Evolutionary conservation across 2,113 vertebrate species (phyloP).

Genomic region (Eubucco bourcierii): DNA sequence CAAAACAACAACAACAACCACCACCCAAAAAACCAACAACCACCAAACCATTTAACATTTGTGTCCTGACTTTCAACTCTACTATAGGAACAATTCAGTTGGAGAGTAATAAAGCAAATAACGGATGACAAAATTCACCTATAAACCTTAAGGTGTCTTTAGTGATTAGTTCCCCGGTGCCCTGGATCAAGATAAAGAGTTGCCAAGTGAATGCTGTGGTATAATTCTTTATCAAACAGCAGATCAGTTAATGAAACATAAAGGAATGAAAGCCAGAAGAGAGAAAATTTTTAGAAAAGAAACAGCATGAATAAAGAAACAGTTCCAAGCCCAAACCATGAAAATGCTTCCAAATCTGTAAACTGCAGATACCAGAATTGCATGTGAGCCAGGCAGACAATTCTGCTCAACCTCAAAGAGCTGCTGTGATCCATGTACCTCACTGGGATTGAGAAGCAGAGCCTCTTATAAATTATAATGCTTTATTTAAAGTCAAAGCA

Average conservation of each 20-base stretch:
- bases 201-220: conserved; percentile 17
- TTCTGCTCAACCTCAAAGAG: conserved; percentile 69
- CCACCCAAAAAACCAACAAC: too few species aligned
- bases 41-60: not conserved
- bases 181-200: conserved; percentile 18
- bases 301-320: not conserved
- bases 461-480: conserved; percentile 77
- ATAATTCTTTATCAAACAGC: conserved; percentile 26
- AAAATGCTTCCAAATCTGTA: conserved; percentile 52
- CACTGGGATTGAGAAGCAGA: conserved; percentile 57
- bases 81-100: not conserved
- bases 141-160: conserved; percentile 24
- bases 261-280: not conserved
- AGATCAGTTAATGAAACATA: conserved; percentile 48
- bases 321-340: conserved; percentile 16
- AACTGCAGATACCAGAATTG: conserved; percentile 55
- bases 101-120: not conserved
- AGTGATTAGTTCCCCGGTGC: not conserved
- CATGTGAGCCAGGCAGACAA: conserved; percentile 55
- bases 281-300: not conserved
- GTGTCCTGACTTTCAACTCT: not conserved
- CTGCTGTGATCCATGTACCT: conserved; percentile 66
- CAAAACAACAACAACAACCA: not conserved
- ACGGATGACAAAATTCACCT: conserved; percentile 24
- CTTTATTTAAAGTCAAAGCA: conserved; percentile 80